Conservation (phyloP, 2,113 vertebrate species). For the Trematomus loennbergii region DNA sequence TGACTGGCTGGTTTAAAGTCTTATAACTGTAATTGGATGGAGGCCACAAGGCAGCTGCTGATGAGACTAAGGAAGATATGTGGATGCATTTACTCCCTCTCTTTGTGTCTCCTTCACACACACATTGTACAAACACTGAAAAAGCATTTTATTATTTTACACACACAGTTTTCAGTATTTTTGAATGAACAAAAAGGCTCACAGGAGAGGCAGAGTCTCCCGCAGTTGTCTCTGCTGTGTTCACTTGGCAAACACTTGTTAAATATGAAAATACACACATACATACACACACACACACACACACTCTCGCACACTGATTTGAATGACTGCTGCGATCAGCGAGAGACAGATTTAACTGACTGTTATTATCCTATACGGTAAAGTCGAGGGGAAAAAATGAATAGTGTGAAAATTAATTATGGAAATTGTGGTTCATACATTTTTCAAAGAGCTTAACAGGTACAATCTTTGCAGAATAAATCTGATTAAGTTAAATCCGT, state of each 20-base stretch:
- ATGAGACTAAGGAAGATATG: conserved; percentile 16
- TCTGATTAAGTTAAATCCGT: conserved; percentile 7
- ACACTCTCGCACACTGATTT: not conserved
- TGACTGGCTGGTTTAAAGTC: conserved; percentile 62
- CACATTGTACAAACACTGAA: not conserved
- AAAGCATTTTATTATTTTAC: not conserved
- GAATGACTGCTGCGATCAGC: conserved; percentile 6
- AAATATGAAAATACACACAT: conserved; percentile 3
- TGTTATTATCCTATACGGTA: not conserved
- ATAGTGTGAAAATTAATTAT: conserved; percentile 25
- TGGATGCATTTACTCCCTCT: not conserved
- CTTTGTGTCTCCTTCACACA: not conserved
- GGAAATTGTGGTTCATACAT: not conserved
- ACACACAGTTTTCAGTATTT: not conserved
- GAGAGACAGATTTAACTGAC: not conserved
- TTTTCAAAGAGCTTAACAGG: conserved; percentile 14
- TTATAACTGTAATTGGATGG: conserved; percentile 48
- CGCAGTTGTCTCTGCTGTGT: conserved; percentile 9
- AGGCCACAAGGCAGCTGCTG: conserved; percentile 10
- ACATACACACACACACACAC: not conserved
- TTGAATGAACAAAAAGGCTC: conserved; percentile 28
- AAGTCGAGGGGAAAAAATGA: conserved; percentile 6
- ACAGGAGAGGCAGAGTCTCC: not conserved
- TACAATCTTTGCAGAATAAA: conserved; percentile 7
- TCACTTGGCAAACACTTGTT: not conserved